A percentile compares a stretch with the other conserved stretches of the same genome.
Evolutionary conservation across 2,797 vertebrate genomes (phyloP).

Genomic region (Limosa lapponica): DNA sequence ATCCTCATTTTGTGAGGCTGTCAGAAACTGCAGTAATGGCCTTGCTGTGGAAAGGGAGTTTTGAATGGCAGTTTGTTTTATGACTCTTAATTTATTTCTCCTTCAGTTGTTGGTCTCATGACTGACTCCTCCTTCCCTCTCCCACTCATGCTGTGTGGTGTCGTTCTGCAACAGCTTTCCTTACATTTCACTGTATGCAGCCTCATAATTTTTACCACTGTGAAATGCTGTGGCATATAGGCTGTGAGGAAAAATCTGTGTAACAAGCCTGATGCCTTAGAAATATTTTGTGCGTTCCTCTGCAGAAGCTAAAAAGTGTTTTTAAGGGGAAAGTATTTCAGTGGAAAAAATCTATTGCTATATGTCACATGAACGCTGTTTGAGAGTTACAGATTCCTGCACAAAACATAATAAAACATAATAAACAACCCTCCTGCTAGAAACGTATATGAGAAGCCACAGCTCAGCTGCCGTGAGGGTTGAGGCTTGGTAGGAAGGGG

Average conservation of each 20-base stretch:
- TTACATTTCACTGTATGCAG: background rate
- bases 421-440: background rate
- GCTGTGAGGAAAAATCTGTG: constrained; percentile 27
- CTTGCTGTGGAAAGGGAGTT: background rate
- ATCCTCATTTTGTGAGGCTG: constrained; percentile 10
- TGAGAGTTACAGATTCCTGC: background rate
- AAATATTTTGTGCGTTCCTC: constrained; percentile 18
- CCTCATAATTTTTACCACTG: background rate
- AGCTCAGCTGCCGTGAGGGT: background rate
- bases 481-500: background rate
- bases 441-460: background rate
- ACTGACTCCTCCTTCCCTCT: constrained; percentile 20
- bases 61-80: constrained; percentile 55
- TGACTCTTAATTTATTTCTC: constrained; percentile 55
- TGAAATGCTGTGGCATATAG: constrained; percentile 8
- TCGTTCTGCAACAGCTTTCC: constrained; percentile 35
- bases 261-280: background rate
- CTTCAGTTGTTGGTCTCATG: constrained; percentile 12
- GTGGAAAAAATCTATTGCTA: background rate
- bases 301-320: background rate
- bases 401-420: background rate
- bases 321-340: background rate
- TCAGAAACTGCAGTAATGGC: background rate
- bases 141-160: background rate
- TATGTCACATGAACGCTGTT: background rate